Evolutionary conservation across 1,140 invertebrate species (phyloP).

Genomic region (Antheraea mylitta): DNA sequence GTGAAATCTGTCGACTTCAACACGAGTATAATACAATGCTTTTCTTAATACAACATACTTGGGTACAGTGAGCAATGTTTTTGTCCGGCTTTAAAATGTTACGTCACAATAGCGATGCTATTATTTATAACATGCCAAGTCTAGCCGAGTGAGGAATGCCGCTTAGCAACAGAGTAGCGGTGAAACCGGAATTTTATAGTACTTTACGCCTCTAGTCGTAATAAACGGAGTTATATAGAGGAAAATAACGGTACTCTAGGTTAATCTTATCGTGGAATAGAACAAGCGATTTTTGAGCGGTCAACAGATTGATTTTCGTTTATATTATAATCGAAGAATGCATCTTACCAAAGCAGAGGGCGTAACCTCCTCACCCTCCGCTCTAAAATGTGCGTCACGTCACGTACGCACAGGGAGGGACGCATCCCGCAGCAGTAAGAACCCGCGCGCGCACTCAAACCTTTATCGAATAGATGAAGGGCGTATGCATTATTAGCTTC

Average conservation of each 20-base stretch:
- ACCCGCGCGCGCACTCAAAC: slow-evolving; percentile 58
- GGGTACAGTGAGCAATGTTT: not conserved
- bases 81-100: slow-evolving; percentile 23
- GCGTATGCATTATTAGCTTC: slow-evolving; percentile 66
- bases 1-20: not conserved
- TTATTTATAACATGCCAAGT: slow-evolving; percentile 36
- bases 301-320: not conserved
- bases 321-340: slow-evolving; percentile 26
- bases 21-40: not conserved
- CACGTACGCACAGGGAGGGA: slow-evolving; percentile 59
- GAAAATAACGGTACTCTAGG: slow-evolving; percentile 35
- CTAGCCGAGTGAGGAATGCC: slow-evolving; percentile 28
- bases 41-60: not conserved
- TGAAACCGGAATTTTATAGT: slow-evolving; percentile 49
- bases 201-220: slow-evolving; percentile 31
- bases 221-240: slow-evolving; percentile 30
- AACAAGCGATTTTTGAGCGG: not conserved
- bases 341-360: slow-evolving; percentile 52
- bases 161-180: slow-evolving; percentile 56
- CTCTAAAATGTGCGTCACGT: slow-evolving; percentile 44
- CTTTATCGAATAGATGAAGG: slow-evolving; percentile 63
- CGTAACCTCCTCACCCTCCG: slow-evolving; percentile 32
- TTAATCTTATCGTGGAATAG: slow-evolving; percentile 20
- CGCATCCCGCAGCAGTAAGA: slow-evolving; percentile 29
- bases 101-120: slow-evolving; percentile 44